A percentile compares a stretch with the other conserved stretches of the same genome.
Evolutionary conservation across 2,113 vertebrate species (phyloP).

Genomic region (Pavo muticus): DNA sequence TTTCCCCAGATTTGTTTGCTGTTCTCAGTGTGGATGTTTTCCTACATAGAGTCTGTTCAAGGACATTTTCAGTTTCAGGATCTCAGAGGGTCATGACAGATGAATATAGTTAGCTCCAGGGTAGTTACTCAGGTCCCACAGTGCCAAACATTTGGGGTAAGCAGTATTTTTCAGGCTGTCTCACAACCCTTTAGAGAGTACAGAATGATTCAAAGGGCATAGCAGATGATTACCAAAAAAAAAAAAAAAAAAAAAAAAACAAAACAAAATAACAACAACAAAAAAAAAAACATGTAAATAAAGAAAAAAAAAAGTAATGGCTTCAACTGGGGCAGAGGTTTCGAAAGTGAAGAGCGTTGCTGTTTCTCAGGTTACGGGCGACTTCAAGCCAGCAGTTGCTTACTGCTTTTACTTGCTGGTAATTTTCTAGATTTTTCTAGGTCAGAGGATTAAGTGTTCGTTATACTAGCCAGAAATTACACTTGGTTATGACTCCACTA

Average conservation of each 20-base stretch:
- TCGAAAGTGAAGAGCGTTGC: background rate
- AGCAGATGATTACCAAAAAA: background rate
- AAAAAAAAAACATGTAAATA: background rate
- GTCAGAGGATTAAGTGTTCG: background rate
- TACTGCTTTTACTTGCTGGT: background rate
- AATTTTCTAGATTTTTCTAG: background rate
- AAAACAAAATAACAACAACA: no score
- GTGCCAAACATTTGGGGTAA: background rate
- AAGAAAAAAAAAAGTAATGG: background rate
- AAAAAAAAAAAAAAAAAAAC: no score
- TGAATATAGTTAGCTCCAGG: background rate
- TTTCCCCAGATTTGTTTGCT: background rate
- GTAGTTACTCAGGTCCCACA: background rate
- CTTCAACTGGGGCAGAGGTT: background rate
- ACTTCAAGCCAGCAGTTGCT: background rate
- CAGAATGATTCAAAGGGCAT: background rate
- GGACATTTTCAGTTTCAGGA: background rate
- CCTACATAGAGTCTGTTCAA: background rate
- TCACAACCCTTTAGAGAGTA: background rate
- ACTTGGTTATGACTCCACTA: background rate
- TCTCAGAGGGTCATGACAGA: background rate
- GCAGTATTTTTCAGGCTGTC: background rate
- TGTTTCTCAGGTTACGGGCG: rapidly evolving
- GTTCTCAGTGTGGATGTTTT: background rate
- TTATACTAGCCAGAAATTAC: background rate